phyloP scores from a whole-genome alignment of 1,140 invertebrate genomes.

The Eueides isabella region DNA sequence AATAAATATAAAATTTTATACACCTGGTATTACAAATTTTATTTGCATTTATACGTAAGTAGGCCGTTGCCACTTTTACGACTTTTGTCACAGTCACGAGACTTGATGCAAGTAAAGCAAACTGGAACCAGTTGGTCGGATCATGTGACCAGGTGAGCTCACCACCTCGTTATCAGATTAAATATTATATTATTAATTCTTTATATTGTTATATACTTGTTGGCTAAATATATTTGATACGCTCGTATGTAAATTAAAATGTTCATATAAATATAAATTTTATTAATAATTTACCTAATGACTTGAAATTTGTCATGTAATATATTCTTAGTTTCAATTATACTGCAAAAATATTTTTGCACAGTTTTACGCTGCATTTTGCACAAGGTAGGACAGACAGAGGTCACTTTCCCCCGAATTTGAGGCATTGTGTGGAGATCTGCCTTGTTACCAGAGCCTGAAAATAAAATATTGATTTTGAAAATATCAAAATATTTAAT shows the following conservation, averaged over 20 bases:
- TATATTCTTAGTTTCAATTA: no score
- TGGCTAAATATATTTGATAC: neutral
- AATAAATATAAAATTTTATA: conserved; percentile 1
- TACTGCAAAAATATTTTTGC: no score
- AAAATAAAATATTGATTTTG: no score
- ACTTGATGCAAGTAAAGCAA: conserved; percentile 5
- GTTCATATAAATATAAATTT: neutral
- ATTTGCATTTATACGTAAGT: conserved; percentile 10
- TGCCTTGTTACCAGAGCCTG: no score
- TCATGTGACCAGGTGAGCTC: conserved; percentile 19
- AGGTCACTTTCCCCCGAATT: no score
- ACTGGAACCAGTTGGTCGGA: conserved; percentile 26
- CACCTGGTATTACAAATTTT: neutral
- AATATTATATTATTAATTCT: neutral
- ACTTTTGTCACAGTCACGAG: conserved; percentile 18
- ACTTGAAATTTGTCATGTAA: no score
- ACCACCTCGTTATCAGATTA: neutral
- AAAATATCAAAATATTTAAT: no score
- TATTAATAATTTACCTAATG: no score
- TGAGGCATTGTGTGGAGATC: no score
- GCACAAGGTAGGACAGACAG: no score
- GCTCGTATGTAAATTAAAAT: neutral
- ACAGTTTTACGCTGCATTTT: no score
- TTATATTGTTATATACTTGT: neutral
- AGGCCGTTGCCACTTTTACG: conserved; percentile 11